Conservation (phyloP, 2,888 invertebrate species). For the Hoplodrina blanda region DNA sequence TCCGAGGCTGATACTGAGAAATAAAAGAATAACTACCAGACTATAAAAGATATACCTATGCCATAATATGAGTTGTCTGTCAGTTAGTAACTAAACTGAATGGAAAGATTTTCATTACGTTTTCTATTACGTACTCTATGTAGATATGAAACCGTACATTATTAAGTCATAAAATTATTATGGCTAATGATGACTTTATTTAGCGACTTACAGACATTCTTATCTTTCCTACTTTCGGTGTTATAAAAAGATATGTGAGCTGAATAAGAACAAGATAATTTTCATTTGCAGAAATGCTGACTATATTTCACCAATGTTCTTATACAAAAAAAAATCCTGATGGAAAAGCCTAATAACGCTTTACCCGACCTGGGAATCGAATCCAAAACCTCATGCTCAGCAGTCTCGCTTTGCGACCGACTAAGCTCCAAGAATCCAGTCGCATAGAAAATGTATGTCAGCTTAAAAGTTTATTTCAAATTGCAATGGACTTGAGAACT, state of each 20-base stretch:
- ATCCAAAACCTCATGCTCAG: too few relatives aligned
- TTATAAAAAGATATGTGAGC: constrained; percentile 1
- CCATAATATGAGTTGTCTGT: background rate
- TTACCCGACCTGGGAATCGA: too few relatives aligned
- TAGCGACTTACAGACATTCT: background rate
- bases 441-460: constrained; percentile 1
- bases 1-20: too few relatives aligned
- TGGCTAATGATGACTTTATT: constrained; percentile 11
- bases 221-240: background rate
- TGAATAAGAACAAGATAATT: background rate
- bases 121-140: background rate
- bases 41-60: too few relatives aligned
- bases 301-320: too few relatives aligned
- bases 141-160: background rate
- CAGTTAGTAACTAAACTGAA: background rate
- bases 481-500: constrained; percentile 37
- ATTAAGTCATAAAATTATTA: constrained; percentile 23
- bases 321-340: too few relatives aligned
- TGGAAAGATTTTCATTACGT: background rate
- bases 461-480: constrained; percentile 35
- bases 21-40: too few relatives aligned
- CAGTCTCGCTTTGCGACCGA: too few relatives aligned
- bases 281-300: background rate
- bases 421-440: too few relatives aligned
- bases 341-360: too few relatives aligned